A percentile compares a stretch with the other conserved stretches of the same genome.
Conservation (phyloP, 1,140 invertebrate genomes). For the Cherax destructor region DNA sequence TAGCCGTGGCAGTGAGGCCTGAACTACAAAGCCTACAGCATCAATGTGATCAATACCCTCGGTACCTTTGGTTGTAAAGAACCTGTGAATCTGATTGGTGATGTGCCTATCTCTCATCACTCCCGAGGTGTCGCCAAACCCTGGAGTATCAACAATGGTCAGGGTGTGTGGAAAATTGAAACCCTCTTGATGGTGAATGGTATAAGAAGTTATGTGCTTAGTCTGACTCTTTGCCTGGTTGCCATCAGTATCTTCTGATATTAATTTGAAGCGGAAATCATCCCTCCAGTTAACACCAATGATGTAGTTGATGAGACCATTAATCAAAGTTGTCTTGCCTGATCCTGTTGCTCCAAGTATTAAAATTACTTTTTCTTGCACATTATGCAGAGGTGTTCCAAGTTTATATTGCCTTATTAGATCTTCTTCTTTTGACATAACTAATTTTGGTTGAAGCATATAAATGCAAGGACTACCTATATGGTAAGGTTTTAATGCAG, state of each 20-base stretch:
- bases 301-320: slow-evolving; percentile 26
- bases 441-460: background rate
- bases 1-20: slow-evolving; percentile 21
- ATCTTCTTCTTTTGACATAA: background rate
- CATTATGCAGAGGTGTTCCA: background rate
- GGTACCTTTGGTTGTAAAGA: slow-evolving; percentile 21
- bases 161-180: slow-evolving; percentile 23
- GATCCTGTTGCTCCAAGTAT: slow-evolving; percentile 17
- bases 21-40: slow-evolving; percentile 48
- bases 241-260: background rate
- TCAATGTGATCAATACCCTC: slow-evolving; percentile 42
- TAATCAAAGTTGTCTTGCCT: background rate
- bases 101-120: slow-evolving; percentile 33
- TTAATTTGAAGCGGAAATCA: slow-evolving; percentile 31
- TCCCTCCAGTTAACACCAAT: slow-evolving; percentile 34
- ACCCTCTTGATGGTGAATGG: slow-evolving; percentile 14
- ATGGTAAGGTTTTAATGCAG: background rate
- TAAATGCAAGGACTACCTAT: background rate
- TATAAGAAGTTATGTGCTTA: slow-evolving; percentile 22
- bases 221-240: slow-evolving; percentile 35
- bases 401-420: background rate
- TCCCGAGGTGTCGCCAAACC: slow-evolving; percentile 51
- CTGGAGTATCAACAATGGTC: slow-evolving; percentile 38
- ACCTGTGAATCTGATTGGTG: slow-evolving; percentile 9
- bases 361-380: slow-evolving; percentile 27